phyloP scores from a whole-genome alignment of 2,888 invertebrate species.

The Trichacis sp. region DNA sequence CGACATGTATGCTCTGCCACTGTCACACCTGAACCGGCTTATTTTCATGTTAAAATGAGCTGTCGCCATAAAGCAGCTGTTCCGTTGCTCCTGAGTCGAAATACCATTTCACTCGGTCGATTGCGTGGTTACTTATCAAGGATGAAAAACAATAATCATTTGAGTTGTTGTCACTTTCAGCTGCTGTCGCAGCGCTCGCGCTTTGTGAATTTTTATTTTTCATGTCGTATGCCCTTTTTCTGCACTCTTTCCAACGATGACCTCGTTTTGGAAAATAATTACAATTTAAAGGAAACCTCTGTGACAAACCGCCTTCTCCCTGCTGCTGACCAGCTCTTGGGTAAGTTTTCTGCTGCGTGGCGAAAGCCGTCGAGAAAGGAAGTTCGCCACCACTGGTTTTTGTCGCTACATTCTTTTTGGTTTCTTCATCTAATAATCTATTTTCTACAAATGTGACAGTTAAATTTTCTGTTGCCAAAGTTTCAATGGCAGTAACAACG shows the following conservation, averaged over 20 bases:
- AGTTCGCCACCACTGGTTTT: constrained; percentile 1
- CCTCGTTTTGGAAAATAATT: neutral
- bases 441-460: too few species aligned
- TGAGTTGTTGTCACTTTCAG: neutral
- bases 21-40: constrained; percentile 46
- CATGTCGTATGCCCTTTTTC: neutral
- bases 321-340: neutral
- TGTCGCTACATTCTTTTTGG: constrained; percentile 12
- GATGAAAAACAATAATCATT: constrained; percentile 6
- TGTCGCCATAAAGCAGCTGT: too few species aligned
- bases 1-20: constrained; percentile 48
- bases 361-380: too few species aligned
- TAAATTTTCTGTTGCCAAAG: too few species aligned
- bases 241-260: neutral
- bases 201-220: neutral
- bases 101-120: too few species aligned
- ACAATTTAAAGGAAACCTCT: constrained; percentile 3
- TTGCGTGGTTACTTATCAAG: neutral
- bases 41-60: constrained; percentile 1
- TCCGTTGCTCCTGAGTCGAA: too few species aligned
- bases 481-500: too few species aligned
- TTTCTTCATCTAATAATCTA: constrained; percentile 43
- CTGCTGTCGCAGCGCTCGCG: neutral
- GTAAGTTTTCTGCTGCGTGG: too few species aligned
- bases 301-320: neutral